A percentile compares a stretch with the other conserved stretches of the same genome.
Evolutionary conservation across 2,888 invertebrate genomes (phyloP).

Genomic region (Synergus itoensis): DNA sequence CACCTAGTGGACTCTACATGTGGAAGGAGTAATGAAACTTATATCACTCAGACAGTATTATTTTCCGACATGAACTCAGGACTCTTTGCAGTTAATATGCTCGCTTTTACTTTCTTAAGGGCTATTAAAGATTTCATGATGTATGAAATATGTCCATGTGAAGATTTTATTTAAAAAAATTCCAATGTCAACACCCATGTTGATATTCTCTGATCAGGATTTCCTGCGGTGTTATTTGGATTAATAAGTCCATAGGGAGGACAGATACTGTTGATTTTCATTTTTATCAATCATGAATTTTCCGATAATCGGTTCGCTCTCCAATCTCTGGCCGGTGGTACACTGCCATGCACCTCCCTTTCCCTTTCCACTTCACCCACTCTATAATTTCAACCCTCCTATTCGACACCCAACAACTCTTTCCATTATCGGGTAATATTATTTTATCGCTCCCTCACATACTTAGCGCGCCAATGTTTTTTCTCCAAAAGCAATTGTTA

Average conservation of each 20-base stretch:
- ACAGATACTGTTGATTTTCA: conserved; percentile 13
- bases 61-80: no score
- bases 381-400: neutral
- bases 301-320: conserved; percentile 3
- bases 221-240: neutral
- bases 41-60: no score
- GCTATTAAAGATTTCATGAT: no score
- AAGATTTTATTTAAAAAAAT: neutral
- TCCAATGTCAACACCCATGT: neutral
- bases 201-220: conserved; percentile 6
- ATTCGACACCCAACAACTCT: neutral
- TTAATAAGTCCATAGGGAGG: neutral
- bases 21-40: no score
- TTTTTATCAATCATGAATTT: conserved; percentile 24
- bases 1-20: no score
- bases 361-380: neutral
- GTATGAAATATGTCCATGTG: neutral
- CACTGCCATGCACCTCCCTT: neutral
- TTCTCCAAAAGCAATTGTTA: conserved; percentile 2
- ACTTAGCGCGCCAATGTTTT: conserved; percentile 8
- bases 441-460: neutral
- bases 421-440: conserved; percentile 10
- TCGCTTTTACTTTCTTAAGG: no score
- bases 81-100: no score
- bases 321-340: neutral